Conservation (phyloP, 2,888 invertebrate species). For the Melangyna quadrimaculata region DNA sequence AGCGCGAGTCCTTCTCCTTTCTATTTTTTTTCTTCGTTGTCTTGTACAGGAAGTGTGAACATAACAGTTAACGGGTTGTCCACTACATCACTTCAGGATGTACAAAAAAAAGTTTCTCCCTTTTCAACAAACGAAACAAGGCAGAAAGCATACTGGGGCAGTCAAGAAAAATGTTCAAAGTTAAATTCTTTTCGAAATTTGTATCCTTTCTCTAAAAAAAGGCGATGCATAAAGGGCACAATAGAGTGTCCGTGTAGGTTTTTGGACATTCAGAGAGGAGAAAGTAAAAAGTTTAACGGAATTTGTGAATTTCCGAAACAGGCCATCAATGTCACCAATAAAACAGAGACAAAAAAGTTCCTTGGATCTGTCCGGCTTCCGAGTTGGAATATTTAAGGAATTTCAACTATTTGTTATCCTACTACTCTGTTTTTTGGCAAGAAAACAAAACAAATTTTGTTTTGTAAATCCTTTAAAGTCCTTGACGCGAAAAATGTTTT, state of each 20-base stretch:
- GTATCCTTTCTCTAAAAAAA: neutral
- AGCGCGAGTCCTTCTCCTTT: neutral
- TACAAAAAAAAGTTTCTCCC: slow-evolving; percentile 1
- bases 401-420: slow-evolving; percentile 59
- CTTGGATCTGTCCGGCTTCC: slow-evolving; percentile 38
- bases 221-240: neutral
- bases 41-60: slow-evolving; percentile 54
- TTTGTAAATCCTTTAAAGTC: slow-evolving; percentile 49
- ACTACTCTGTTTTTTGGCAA: slow-evolving; percentile 27
- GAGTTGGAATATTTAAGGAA: slow-evolving; percentile 55
- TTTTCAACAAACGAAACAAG: neutral
- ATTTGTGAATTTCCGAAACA: slow-evolving; percentile 66
- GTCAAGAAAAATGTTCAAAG: slow-evolving; percentile 62
- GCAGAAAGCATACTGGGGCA: slow-evolving; percentile 53
- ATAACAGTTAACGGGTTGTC: slow-evolving; percentile 65
- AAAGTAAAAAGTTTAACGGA: slow-evolving; percentile 8
- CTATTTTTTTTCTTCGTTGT: neutral
- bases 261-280: slow-evolving; percentile 21
- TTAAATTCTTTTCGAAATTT: slow-evolving; percentile 46
- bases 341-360: slow-evolving; percentile 3
- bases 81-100: slow-evolving; percentile 12
- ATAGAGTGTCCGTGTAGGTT: slow-evolving; percentile 27
- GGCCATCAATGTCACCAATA: slow-evolving; percentile 65
- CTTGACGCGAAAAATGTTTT: slow-evolving; percentile 53
- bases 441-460: slow-evolving; percentile 20